Base-by-base conservation (phyloP, 2,888 invertebrate genomes). In the Zonitis immaculata region DNA sequence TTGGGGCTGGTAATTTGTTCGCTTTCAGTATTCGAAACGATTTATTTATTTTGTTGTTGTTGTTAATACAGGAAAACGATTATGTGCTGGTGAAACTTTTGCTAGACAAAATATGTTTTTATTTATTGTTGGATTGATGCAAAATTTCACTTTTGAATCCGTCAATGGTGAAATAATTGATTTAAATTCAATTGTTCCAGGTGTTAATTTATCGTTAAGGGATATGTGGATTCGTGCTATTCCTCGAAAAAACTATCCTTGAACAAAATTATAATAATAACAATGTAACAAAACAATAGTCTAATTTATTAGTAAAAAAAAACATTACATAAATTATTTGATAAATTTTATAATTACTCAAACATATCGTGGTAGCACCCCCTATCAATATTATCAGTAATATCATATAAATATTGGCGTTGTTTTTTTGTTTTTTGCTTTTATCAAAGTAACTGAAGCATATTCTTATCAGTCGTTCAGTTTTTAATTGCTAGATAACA, bases 41-140 rank as follows among this genome's bases (percentile, higher is more conserved):
- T n/a, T n/a, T n/a, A n/a, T n/a, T n/a, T n/a, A 12, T 12, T 30
- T 12, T n/a, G 7, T 44, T 16, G 25, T 32, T 27, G 14, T 2
- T n/a, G 7, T 12, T 22, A 32, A 45, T 22, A 4, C 70, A 82
- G 87, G 87, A 0, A 81, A 82, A 60, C 78, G 88, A 25, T 72
- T 87, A 0, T 88, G 88, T 65, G 82, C 85, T 0, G 88, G 88
- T 0, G 88, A 88, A 70, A 87, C 87, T 0, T 86, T 82, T 67
- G 82, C 87, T 0, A 77, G 87, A 1, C 85, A 85, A 59, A 77
- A 79, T 59, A 75, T 87, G 69, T 88, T 87, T 68, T 78, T 83
- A 55, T 76, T 83, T 7, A 77, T 84, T 27, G 67, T 84, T 0
- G 78, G 77, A 0, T 75, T 88, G 56, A 76, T 86, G 71, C 87